A percentile compares a stretch with the other conserved stretches of the same genome.
Evolutionary conservation across 2,797 vertebrate species (phyloP).

Genomic region (Schizothorax lantsangensis): DNA sequence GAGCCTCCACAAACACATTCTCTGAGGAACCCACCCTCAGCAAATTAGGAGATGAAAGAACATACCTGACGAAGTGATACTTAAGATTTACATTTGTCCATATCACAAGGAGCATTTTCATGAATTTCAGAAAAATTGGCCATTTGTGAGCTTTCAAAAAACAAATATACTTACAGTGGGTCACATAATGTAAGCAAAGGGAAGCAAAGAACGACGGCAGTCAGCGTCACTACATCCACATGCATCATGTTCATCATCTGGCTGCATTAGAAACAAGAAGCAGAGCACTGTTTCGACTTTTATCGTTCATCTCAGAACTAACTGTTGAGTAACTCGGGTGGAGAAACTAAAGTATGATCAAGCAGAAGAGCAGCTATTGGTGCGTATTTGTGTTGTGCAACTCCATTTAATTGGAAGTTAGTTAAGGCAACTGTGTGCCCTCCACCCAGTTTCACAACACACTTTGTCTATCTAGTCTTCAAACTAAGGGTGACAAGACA

Average conservation of each 20-base stretch:
- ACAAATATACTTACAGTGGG: constrained; percentile 47
- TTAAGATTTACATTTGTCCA: neutral
- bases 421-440: neutral
- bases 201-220: constrained; percentile 26
- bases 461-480: neutral
- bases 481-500: neutral
- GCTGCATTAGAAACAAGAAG: neutral
- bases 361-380: neutral
- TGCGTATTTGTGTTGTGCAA: neutral
- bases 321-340: constrained; percentile 10
- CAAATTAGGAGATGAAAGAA: constrained; percentile 61
- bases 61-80: constrained; percentile 15
- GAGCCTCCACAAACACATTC: constrained; percentile 56
- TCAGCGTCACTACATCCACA: constrained; percentile 28
- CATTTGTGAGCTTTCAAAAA: neutral
- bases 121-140: neutral
- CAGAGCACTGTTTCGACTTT: neutral
- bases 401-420: neutral
- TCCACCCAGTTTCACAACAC: neutral
- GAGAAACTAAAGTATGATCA: constrained; percentile 14
- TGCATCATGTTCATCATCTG: constrained; percentile 24
- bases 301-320: neutral
- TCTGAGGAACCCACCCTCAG: constrained; percentile 61
- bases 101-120: neutral
- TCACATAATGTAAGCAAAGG: constrained; percentile 42